Evolutionary conservation across 2,888 invertebrate genomes (phyloP).

Genomic region (Oscheius sp.): DNA sequence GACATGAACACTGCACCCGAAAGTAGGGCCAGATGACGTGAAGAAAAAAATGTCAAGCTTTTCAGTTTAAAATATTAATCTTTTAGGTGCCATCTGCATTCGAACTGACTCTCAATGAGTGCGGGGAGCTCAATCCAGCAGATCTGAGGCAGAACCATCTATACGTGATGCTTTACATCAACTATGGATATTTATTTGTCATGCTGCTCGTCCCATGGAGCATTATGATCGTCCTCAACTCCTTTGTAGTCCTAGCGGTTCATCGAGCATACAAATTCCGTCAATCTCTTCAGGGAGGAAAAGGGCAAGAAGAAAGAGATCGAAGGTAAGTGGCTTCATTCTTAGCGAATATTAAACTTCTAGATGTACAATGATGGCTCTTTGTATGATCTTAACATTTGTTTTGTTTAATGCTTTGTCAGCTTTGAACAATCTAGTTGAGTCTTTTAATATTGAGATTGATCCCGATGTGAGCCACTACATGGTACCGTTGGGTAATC

Average conservation of each 20-base stretch:
- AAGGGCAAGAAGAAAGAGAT: slow-evolving; percentile 58
- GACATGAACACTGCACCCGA: slow-evolving; percentile 20
- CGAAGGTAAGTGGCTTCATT: slow-evolving; percentile 39
- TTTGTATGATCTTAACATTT: slow-evolving; percentile 64
- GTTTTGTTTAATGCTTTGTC: slow-evolving; percentile 58
- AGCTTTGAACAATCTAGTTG: slow-evolving; percentile 60
- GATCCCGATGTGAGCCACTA: slow-evolving; percentile 39
- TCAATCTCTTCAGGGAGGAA: slow-evolving; percentile 48
- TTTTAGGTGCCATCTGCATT: slow-evolving; percentile 58
- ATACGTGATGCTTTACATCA: slow-evolving; percentile 61
- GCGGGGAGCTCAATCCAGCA: slow-evolving; percentile 55
- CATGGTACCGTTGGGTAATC: slow-evolving; percentile 59
- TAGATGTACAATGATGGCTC: slow-evolving; percentile 67
- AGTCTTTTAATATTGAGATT: slow-evolving; percentile 49
- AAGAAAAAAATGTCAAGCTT: not conserved
- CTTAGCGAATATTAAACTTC: not conserved
- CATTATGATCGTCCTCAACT: slow-evolving; percentile 62
- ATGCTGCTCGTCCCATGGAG: slow-evolving; percentile 62
- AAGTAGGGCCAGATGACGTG: not conserved
- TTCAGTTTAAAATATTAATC: not conserved
- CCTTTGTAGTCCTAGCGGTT: slow-evolving; percentile 59
- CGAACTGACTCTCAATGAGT: slow-evolving; percentile 60
- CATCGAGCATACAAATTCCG: slow-evolving; percentile 57
- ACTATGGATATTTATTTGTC: slow-evolving; percentile 59
- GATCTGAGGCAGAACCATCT: slow-evolving; percentile 50